Evolutionary conservation across 1,140 invertebrate genomes (phyloP).

Genomic region (Telenomus remus): DNA sequence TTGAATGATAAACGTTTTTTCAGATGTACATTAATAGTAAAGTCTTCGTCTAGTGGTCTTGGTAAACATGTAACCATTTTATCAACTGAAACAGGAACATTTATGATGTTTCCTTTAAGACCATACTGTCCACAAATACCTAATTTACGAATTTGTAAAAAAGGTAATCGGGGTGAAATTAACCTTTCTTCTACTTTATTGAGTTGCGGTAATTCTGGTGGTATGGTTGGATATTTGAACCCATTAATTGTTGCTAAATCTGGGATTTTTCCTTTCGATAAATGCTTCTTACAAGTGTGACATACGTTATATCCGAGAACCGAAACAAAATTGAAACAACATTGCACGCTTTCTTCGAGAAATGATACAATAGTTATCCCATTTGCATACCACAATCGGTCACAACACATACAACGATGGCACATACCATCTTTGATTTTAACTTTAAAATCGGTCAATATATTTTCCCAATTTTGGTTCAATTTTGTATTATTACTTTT

Average conservation of each 20-base stretch:
- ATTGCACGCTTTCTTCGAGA: too few relatives aligned
- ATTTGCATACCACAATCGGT: too few relatives aligned
- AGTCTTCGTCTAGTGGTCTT: slow-evolving; percentile 3
- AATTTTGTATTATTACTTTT: too few relatives aligned
- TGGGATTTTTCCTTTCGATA: slow-evolving; percentile 3
- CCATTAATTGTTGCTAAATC: slow-evolving; percentile 1
- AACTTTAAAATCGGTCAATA: too few relatives aligned
- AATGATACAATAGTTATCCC: too few relatives aligned
- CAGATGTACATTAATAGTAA: slow-evolving; percentile 13
- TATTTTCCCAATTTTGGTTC: too few relatives aligned
- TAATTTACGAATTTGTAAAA: slow-evolving; percentile 65
- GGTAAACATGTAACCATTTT: slow-evolving; percentile 23
- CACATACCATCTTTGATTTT: too few relatives aligned
- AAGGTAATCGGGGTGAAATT: slow-evolving; percentile 60
- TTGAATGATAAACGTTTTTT: slow-evolving; percentile 15
- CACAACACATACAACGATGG: too few relatives aligned
- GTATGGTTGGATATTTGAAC: slow-evolving; percentile 6
- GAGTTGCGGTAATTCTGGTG: slow-evolving; percentile 27
- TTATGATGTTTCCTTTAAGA: slow-evolving; percentile 3
- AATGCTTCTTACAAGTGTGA: slow-evolving; percentile 6
- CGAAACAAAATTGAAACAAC: slow-evolving; percentile 6
- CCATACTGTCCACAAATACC: slow-evolving; percentile 6
- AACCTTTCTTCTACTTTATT: slow-evolving; percentile 67
- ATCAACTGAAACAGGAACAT: slow-evolving; percentile 12
- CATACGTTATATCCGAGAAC: slow-evolving; percentile 5